phyloP scores from a whole-genome alignment of 2,888 invertebrate species.

The Melangyna quadrimaculata region DNA sequence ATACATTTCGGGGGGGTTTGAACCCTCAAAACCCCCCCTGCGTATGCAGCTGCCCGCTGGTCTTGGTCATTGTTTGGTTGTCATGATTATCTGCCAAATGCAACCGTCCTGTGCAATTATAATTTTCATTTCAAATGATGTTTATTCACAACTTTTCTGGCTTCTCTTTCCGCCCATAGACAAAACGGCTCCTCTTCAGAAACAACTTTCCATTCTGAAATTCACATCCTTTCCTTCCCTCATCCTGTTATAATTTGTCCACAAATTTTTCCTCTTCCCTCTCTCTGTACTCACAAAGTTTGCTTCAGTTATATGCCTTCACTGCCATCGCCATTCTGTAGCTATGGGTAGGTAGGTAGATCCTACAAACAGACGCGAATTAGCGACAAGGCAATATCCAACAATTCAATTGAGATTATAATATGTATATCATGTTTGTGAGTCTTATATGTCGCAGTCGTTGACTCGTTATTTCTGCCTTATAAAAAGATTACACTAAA shows the following conservation, averaged over 20 bases:
- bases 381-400: conserved; percentile 28
- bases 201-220: conserved; percentile 11
- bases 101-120: conserved; percentile 33
- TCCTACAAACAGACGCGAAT: not conserved
- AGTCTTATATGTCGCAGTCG: not conserved
- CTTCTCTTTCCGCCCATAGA: not conserved
- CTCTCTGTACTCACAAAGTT: conserved; percentile 23
- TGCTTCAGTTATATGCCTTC: not conserved
- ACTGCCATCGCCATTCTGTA: not conserved
- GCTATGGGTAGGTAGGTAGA: not conserved
- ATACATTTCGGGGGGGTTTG: no score
- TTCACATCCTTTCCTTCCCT: conserved; percentile 23
- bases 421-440: not conserved
- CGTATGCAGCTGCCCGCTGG: no score
- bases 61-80: conserved; percentile 13
- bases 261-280: not conserved
- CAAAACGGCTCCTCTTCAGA: not conserved
- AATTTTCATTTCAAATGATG: conserved; percentile 27
- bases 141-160: conserved; percentile 40
- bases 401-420: conserved; percentile 52
- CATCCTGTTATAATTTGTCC: conserved; percentile 31
- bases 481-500: not conserved
- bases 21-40: no score
- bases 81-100: conserved; percentile 39
- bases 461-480: not conserved